Base-by-base conservation (phyloP, 2,888 invertebrate species). In the Campoletis raptor region DNA sequence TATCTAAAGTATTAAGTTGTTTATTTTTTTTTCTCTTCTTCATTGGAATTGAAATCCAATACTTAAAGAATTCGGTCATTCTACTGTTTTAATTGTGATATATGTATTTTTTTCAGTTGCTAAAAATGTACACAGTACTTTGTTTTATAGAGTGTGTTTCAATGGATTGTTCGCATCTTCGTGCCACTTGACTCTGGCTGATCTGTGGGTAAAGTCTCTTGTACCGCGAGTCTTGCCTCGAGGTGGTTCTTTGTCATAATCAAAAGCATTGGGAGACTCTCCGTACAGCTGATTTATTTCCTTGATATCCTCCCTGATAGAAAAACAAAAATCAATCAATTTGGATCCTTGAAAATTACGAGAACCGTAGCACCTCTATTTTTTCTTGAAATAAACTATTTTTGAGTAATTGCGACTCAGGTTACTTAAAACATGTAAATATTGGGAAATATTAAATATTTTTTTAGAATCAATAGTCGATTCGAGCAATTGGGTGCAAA, bases 161-260 rank as follows among this genome's bases (percentile, higher is more conserved):
- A 96, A 95, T 93, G 96, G 96, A 91, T 97, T 96, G 92, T 96
- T 95, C 91, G 96, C 96, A 95, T 97, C 96, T 40, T 97, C 97
- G 91, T 98, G 97, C 92, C 97, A 98, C 91, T 97, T 97, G 9
- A 96, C 96, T 89, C 97, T 97, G 0, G 96, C 97, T 87, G 97
- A 96, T 93, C 96, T 96, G 90, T 97, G 96, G 15, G 97, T 96
- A 89, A 97, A 98, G 93, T 98, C 98, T 95, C 96, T 97, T 91
- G 96, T 97, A 88, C 97, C 97, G 92, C 98, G 97, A 91, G 97
- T 96, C 95, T 97, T 97, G 10, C 98, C 98, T 94, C 98, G 96
- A 3, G 96, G 95, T 7, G 97, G 97, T 78, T 98, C 97, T 90
- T 97, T 96, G 0, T 96, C 95, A 92, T 98, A 98, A 89, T 97